Base-by-base conservation (phyloP, 2,888 invertebrate species). In the Leptinotarsa peninsularis region DNA sequence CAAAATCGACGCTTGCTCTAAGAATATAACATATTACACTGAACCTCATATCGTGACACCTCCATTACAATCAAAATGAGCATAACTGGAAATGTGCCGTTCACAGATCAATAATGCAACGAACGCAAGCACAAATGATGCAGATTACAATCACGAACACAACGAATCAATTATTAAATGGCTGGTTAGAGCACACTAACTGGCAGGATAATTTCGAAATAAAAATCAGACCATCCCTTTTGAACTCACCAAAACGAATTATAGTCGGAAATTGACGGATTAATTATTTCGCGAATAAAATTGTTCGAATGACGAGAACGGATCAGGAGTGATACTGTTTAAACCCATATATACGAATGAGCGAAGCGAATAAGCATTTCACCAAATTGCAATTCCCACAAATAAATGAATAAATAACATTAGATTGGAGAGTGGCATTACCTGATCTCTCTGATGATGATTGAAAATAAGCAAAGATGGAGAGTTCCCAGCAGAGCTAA, bases 81-180 rank as follows among this genome's bases (percentile, higher is more conserved):
- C n/a, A 52, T 15, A 52, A 52, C 52, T 17, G 52, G n/a, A 15
- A 17, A 17, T 4, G 52, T 43, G 43, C 43, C 43, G 43, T 43
- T 43, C 43, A 10, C 3, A 43, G 43, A 43, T 52, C 52, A 52
- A 52, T 17, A n/a, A 52, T 52, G 52, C 52, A 52, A n/a, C 52
- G 52, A 52, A 52, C n/a, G 52, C 52, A n/a, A 52, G 15, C 52
- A 52, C 52, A 52, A 52, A 52, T 52, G n/a, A 52, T 52, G 52
- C 52, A 52, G n/a, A 52, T 56, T 18, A 18, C 18, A 58, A 58
- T 58, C 18, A 58, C 58, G 58, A 58, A 18, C 7, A 7, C 13
- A 58, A 21, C 58, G 18, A 21, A 18, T 58, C 58, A 58, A 58
- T 58, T 58, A 58, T 58, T 58, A 21, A 58, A 58, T 58, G 58